These are phyloP conservation scores for Agrilus biguttatus DNA, from an alignment of 2,888 invertebrate genomes.

Conservation along the genomic window DNA sequence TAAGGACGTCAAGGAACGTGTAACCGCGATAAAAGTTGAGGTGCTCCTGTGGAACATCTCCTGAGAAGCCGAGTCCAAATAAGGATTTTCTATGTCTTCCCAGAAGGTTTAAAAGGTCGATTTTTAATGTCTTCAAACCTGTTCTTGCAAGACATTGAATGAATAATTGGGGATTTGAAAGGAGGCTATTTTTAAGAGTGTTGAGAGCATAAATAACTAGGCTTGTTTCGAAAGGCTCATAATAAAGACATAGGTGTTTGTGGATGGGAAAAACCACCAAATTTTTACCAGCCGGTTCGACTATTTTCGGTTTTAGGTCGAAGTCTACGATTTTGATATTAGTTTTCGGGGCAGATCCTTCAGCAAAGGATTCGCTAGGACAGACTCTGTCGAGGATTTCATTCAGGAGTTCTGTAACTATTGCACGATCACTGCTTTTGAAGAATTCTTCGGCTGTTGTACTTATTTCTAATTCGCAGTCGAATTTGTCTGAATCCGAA, in stretches of 20 bases:
- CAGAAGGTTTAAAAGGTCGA: constrained; percentile 44
- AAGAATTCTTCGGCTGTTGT: constrained; percentile 56
- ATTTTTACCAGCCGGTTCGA: constrained; percentile 16
- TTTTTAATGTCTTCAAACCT: constrained; percentile 41
- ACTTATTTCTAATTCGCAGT: constrained; percentile 38
- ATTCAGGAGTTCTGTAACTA: constrained; percentile 42
- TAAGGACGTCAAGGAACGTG: constrained; percentile 68
- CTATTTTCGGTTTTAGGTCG: constrained; percentile 19
- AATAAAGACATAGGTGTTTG: constrained; percentile 70
- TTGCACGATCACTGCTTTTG: constrained; percentile 29
- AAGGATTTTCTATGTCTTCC: constrained; percentile 68
- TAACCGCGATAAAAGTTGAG: constrained; percentile 56
- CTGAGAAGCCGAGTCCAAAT: constrained; percentile 51
- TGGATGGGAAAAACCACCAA: constrained; percentile 57
- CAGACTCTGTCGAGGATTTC: constrained; percentile 42
- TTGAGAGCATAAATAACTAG: constrained; percentile 60
- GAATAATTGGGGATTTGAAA: constrained; percentile 55
- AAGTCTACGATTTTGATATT: constrained; percentile 13
- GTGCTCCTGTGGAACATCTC: constrained; percentile 48
- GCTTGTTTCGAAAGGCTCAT: constrained; percentile 62
- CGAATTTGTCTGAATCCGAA: constrained; percentile 31
- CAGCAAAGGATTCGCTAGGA: constrained; percentile 9
- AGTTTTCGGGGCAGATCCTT: constrained; percentile 8
- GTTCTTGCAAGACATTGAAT: constrained; percentile 65
- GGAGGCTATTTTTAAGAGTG: constrained; percentile 56